Base-by-base conservation (phyloP, 2,113 vertebrate genomes). In the Rhagologus leucostigma region DNA sequence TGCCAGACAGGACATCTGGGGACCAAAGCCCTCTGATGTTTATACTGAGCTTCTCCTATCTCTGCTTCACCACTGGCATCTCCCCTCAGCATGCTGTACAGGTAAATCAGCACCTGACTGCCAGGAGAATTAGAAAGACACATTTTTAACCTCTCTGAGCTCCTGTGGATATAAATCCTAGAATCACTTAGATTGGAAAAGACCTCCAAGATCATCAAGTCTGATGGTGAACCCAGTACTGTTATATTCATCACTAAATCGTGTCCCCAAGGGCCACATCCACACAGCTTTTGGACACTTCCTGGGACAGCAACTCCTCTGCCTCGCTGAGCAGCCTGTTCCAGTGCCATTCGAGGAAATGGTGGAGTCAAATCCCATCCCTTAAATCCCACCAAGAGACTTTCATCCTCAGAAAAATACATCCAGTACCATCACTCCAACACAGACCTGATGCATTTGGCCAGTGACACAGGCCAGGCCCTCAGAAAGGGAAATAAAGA, bases 201-300 rank as follows among this genome's bases (percentile, higher is more conserved):
- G 27, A 35, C 8, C 26, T 37, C 8, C 12, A 49, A 62, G 70
- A 42, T 11, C 41, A 62, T 32, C 41, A 23, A 29, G 10, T 14
- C n/a, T 64, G 17, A 2, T 14, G 56, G 32, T 39, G 33, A 56
- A 23, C 32, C 35, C 32, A 42, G 41, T 5, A 9, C 11, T 3
- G 5, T 3, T 62, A 12, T 3, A 32, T 33, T 27, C 17, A 42
- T 35, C 49, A 27, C n/a, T n/a, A 16, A 60, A 18, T 23, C 0
- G 3, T 60, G 39, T 60, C 39, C 39, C 55, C 46, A 77, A 9
- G 21, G 35, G 35, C 21, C 56, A 42, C 18, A 37, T 33, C 71
- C 56, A 27, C 55, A 42, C 12, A 22, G 10, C 1, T 42, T 41
- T 7, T 30, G 39, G 29, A 41, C 11, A 27, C 10, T 35, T 42